Percentiles rank a stretch among this genome's conserved stretches.
These are phyloP conservation scores for Callyntrura guangdongensis DNA, from an alignment of 2,888 invertebrate species.

Conservation along the genomic window DNA sequence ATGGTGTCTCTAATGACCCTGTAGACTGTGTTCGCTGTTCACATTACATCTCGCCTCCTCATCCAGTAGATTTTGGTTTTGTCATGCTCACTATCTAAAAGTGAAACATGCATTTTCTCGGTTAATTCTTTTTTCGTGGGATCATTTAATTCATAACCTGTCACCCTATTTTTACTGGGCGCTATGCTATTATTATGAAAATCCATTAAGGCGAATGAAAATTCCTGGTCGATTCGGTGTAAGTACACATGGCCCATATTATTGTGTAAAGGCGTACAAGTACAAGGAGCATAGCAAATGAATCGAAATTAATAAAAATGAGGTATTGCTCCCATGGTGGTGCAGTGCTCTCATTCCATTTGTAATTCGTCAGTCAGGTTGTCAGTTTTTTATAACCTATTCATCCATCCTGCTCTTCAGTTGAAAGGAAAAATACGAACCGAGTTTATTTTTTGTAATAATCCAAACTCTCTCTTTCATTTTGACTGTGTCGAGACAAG, in stretches of 20 bases:
- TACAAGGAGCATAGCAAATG: constrained; percentile 4
- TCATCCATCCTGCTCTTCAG: not conserved
- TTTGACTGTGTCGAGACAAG: not conserved
- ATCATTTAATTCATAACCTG: constrained; percentile 70
- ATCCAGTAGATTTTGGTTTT: constrained; percentile 13
- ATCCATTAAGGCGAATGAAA: constrained; percentile 53
- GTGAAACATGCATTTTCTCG: constrained; percentile 58
- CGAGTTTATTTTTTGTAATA: not conserved
- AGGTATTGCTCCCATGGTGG: constrained; percentile 47
- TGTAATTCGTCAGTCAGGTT: constrained; percentile 76
- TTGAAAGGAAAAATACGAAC: not conserved
- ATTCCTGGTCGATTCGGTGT: not conserved
- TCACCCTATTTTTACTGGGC: constrained; percentile 63
- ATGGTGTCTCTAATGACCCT: too few species aligned
- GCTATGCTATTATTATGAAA: constrained; percentile 53
- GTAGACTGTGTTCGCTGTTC: not conserved
- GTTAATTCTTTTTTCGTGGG: constrained; percentile 51
- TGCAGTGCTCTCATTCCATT: constrained; percentile 51
- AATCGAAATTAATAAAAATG: constrained; percentile 35
- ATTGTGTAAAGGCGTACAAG: not conserved
- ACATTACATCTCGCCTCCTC: constrained; percentile 1
- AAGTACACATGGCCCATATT: constrained; percentile 29
- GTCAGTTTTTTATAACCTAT: constrained; percentile 64
- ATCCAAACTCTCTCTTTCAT: constrained; percentile 43
- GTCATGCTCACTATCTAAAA: not conserved